phyloP scores from a whole-genome alignment of 2,888 invertebrate species.

The Agonopterix subpropinquella region DNA sequence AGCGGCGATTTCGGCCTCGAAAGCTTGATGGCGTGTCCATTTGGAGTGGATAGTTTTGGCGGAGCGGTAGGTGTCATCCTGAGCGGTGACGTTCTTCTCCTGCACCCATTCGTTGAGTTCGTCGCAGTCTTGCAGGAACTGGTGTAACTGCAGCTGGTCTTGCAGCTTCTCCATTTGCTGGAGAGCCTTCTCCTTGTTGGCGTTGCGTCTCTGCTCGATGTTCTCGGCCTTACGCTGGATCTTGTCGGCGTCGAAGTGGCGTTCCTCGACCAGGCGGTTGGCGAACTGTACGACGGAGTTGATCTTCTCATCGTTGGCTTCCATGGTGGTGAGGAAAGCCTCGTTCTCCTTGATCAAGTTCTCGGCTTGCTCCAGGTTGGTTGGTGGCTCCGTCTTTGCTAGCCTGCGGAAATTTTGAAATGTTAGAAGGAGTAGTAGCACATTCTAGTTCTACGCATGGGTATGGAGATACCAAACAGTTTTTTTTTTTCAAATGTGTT shows the following conservation, averaged over 20 bases:
- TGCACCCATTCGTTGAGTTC: slow-evolving; percentile 99
- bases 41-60: slow-evolving; percentile 99
- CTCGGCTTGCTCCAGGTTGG: slow-evolving; percentile 97
- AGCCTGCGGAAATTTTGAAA: slow-evolving; percentile 57
- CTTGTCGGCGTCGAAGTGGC: slow-evolving; percentile 97
- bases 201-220: slow-evolving; percentile 91
- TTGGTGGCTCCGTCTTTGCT: slow-evolving; percentile 96
- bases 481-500: no score
- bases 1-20: slow-evolving; percentile 98
- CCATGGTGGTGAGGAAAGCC: slow-evolving; percentile 99
- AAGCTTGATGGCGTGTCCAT: slow-evolving; percentile 99
- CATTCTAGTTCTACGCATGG: no score
- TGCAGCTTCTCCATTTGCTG: slow-evolving; percentile 94
- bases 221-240: slow-evolving; percentile 97
- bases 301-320: slow-evolving; percentile 99
- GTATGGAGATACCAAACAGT: no score
- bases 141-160: slow-evolving; percentile 96
- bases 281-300: slow-evolving; percentile 97
- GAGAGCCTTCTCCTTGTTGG: slow-evolving; percentile 93
- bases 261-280: slow-evolving; percentile 90
- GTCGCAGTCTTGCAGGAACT: slow-evolving; percentile 96
- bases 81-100: slow-evolving; percentile 98
- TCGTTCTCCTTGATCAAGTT: slow-evolving; percentile 98
- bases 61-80: slow-evolving; percentile 98
- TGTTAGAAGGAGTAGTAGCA: neutral